Evolutionary conservation across 1,140 invertebrate genomes (phyloP), one percentile per base, ranked within the genome.

Genomic region (Conopomorpha cramerella): DNA sequence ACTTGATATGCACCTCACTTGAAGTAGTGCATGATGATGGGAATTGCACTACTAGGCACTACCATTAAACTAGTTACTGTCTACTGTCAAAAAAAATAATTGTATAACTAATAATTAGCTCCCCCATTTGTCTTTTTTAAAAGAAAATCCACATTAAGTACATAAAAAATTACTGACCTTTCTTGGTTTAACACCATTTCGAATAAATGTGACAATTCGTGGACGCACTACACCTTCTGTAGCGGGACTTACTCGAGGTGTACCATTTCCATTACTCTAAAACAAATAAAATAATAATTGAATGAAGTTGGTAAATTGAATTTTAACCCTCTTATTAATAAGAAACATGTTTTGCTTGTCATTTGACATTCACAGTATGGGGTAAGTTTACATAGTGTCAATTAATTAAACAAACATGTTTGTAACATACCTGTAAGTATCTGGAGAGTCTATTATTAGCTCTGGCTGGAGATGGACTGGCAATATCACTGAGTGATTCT

Each of bases 131-230:
- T n/a, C n/a, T n/a, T n/a, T n/a, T n/a, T n/a, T n/a, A n/a, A n/a
- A n/a, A n/a, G n/a, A n/a, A n/a, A n/a, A n/a, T n/a, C n/a, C n/a
- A n/a, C n/a, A 36, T 34, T 26, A 36, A 26, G 17, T 34, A 30
- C 12, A 27, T 30, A 31, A 23, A 23, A 10, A 23, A 23, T 4
- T 30, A 38, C 25, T 54, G 70, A 82, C 80, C 80, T 90, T 93
- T 43, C 96, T 81, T 4, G 96, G 96, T 65, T 95, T 94, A 2
- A 91, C 89, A 29, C 96, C 96, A 78, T 93, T 94, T 33, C 93
- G 82, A 43, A 99, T 91, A 33, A 99, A 79, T 16, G 94, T 96
- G 19, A 99, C 90, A 43, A 98, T 90, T 51, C 90, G 87, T 27
- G 96, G 95, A 61, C 89, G 84, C 18, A 98, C 91, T 46, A 84